A percentile compares a stretch with the other conserved stretches of the same genome.
These are phyloP conservation scores for Guaruba guarouba DNA, from an alignment of 2,113 vertebrate genomes.

Conservation along the genomic window DNA sequence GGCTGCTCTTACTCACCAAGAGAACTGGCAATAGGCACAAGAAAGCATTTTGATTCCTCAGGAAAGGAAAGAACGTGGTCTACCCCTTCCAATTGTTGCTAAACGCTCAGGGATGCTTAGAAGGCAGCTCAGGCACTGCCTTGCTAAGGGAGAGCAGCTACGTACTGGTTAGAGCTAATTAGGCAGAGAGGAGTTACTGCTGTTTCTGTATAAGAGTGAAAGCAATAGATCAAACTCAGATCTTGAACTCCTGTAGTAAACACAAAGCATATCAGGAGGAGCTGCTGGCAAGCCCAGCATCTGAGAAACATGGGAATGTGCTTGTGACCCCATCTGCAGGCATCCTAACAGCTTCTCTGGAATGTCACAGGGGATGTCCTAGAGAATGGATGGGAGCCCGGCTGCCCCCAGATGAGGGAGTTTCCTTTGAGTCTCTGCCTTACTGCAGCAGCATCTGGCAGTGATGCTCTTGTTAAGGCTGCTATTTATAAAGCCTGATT, in stretches of 20 bases:
- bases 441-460: constrained; percentile 43
- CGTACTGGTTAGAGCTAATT: constrained; percentile 39
- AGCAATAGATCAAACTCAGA: constrained; percentile 44
- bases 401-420: constrained; percentile 57
- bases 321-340: background rate
- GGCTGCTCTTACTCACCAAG: background rate
- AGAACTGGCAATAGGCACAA: background rate
- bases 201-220: constrained; percentile 25
- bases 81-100: background rate
- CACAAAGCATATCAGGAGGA: constrained; percentile 50
- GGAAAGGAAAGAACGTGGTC: background rate
- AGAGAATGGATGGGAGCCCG: constrained; percentile 35
- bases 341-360: constrained; percentile 43
- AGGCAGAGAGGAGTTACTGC: constrained; percentile 34
- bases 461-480: constrained; percentile 16
- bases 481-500: constrained; percentile 68
- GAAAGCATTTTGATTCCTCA: background rate
- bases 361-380: constrained; percentile 5
- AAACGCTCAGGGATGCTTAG: background rate
- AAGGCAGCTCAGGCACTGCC: constrained; percentile 8
- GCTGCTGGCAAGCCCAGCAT: constrained; percentile 20
- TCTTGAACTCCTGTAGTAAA: constrained; percentile 45
- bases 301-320: constrained; percentile 11
- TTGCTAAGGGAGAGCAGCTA: background rate
- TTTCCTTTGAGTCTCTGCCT: constrained; percentile 1